Conservation (phyloP, 2,888 invertebrate genomes). For the Muschampia plurimacula region DNA sequence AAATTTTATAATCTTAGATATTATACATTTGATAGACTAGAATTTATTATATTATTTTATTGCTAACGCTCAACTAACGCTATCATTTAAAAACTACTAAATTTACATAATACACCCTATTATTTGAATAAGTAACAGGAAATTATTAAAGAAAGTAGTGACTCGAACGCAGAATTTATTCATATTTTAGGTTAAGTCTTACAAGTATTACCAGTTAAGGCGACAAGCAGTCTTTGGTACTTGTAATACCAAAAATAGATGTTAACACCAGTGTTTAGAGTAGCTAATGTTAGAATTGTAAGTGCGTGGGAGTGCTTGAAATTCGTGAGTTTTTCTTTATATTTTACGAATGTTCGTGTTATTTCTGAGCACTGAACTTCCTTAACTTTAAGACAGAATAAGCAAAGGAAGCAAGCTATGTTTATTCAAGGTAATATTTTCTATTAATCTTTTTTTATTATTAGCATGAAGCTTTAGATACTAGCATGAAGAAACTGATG, state of each 20-base stretch:
- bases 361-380: background rate
- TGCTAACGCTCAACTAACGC: background rate
- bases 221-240: background rate
- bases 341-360: background rate
- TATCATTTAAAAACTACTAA: background rate
- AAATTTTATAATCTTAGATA: too few relatives aligned
- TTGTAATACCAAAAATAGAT: background rate
- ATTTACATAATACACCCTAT: conserved; percentile 1
- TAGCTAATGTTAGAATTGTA: too few relatives aligned
- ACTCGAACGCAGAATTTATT: background rate
- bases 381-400: too few relatives aligned
- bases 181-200: conserved; percentile 2
- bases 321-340: too few relatives aligned
- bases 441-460: background rate
- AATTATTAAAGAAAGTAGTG: conserved; percentile 8
- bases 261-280: too few relatives aligned
- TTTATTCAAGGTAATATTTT: too few relatives aligned
- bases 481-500: conserved; percentile 7
- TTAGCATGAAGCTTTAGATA: background rate
- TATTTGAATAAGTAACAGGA: conserved; percentile 6
- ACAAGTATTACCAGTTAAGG: background rate
- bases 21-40: too few relatives aligned
- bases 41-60: background rate
- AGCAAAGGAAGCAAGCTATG: too few relatives aligned
- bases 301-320: too few relatives aligned